phyloP scores from a whole-genome alignment of 2,113 vertebrate species.

The Polypterus bichir region DNA sequence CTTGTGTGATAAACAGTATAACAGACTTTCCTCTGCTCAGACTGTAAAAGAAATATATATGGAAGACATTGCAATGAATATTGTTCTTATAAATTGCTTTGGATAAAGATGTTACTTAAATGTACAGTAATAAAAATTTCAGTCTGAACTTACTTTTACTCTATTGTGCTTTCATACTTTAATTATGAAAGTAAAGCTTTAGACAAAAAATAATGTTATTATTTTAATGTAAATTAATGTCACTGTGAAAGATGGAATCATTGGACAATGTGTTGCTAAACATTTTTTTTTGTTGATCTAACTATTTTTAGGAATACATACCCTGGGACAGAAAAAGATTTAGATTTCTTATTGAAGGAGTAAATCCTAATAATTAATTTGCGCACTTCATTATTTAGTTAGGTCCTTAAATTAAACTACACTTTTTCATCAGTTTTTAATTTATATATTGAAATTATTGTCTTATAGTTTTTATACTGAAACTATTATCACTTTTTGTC shows the following conservation, averaged over 20 bases:
- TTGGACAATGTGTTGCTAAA: neutral
- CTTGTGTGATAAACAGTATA: no score
- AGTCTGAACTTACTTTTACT: neutral
- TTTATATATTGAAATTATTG: slow-evolving; percentile 24
- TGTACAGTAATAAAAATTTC: neutral
- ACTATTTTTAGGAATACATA: neutral
- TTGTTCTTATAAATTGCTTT: no score
- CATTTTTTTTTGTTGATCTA: slow-evolving; percentile 3
- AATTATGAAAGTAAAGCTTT: no score
- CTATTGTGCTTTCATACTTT: no score
- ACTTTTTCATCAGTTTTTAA: slow-evolving; percentile 19
- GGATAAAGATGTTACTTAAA: neutral
- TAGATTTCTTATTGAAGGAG: neutral
- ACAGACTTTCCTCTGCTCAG: no score
- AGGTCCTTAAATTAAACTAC: neutral
- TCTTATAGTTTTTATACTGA: neutral
- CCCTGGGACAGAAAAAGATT: slow-evolving; percentile 4
- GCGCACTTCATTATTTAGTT: neutral
- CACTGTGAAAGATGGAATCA: neutral
- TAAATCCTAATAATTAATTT: neutral
- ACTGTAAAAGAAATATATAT: no score
- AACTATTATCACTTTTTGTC: slow-evolving; percentile 1
- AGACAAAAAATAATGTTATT: no score
- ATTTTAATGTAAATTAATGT: no score
- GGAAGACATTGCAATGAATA: no score